Evolutionary conservation across 2,797 vertebrate genomes (phyloP), one percentile per base, ranked within the genome.

Genomic region (Psittacula echo): DNA sequence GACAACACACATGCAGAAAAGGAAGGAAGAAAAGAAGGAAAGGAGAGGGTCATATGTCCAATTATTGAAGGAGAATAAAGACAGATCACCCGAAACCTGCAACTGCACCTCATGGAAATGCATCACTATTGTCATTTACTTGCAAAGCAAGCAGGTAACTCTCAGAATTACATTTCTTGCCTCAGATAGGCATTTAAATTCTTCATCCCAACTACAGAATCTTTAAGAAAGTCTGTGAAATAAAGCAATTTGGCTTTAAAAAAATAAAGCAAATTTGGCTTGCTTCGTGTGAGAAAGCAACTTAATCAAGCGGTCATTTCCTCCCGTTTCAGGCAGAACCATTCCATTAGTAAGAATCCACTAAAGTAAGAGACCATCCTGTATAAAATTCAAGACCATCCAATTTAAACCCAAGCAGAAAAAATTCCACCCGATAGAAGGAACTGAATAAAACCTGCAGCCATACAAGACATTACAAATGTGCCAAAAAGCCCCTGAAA

Each of bases 241-340:
- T 47, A 79, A 80, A 88, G 45, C 24, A 81, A 91, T n/a, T n/a
- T n/a, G n/a, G n/a, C n/a, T n/a, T n/a, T n/a, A n/a, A n/a, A n/a
- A n/a, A n/a, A n/a, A n/a, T n/a, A n/a, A n/a, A n/a, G n/a, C n/a
- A n/a, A n/a, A n/a, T n/a, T 74, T 76, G 44, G 32, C 13, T 82
- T 94, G 39, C 51, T 91, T 90, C 26, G 39, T 47, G 30, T 82
- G 62, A 93, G 15, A 91, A 85, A 77, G 34, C n/a, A 91, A 93
- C 41, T 30, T 50, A 91, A 94, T 76, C 39, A 85, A 65, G 77
- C 4, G n/a, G 72, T 58, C 67, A 76, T 93, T 79, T 39, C 51
- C 29, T 92, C 62, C 78, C 8, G 32, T 87, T 91, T 91, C 84
- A 87, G 44, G 80, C 74, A 90, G 64, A 96, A 88, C n/a, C 17